Evolutionary conservation across 2,113 vertebrate species (phyloP).

Genomic region (Coptodon rendalli): DNA sequence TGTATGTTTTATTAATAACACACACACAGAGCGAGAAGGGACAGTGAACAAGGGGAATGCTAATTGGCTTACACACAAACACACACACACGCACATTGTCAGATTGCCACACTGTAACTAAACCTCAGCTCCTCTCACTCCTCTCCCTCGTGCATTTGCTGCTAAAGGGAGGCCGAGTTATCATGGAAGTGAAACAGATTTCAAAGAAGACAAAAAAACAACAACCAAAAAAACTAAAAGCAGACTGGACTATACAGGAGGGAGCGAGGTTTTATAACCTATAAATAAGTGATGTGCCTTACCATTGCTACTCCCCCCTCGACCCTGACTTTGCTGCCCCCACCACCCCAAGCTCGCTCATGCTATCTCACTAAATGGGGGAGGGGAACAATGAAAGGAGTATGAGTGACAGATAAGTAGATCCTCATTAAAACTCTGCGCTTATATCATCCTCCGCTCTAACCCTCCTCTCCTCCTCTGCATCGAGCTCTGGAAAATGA

Average conservation of each 20-base stretch:
- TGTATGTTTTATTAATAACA: constrained; percentile 62
- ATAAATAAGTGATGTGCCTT: constrained; percentile 53
- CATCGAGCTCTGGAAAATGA: constrained; percentile 35
- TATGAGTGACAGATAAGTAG: constrained; percentile 66
- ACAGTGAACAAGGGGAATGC: constrained; percentile 41
- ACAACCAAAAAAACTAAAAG: not conserved
- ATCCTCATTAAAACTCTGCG: constrained; percentile 62
- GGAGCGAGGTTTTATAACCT: constrained; percentile 16
- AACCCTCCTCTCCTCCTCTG: constrained; percentile 16
- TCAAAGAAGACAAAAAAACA: not conserved
- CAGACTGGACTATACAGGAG: not conserved
- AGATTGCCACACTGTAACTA: constrained; percentile 36
- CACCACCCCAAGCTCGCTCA: not conserved
- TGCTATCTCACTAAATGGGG: not conserved
- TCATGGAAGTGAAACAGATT: not conserved
- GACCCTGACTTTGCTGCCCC: not conserved
- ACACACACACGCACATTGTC: constrained; percentile 20
- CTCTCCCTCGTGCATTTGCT: not conserved
- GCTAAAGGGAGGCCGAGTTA: not conserved
- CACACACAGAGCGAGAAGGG: constrained; percentile 16
- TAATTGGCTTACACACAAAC: constrained; percentile 31
- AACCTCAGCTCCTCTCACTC: constrained; percentile 23
- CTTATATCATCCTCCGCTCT: constrained; percentile 35
- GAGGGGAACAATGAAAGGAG: constrained; percentile 25
- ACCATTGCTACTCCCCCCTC: not conserved